A percentile compares a stretch with the other conserved stretches of the same genome.
phyloP scores from a whole-genome alignment of 2,797 vertebrate species.

The Onychomys leucogaster region DNA sequence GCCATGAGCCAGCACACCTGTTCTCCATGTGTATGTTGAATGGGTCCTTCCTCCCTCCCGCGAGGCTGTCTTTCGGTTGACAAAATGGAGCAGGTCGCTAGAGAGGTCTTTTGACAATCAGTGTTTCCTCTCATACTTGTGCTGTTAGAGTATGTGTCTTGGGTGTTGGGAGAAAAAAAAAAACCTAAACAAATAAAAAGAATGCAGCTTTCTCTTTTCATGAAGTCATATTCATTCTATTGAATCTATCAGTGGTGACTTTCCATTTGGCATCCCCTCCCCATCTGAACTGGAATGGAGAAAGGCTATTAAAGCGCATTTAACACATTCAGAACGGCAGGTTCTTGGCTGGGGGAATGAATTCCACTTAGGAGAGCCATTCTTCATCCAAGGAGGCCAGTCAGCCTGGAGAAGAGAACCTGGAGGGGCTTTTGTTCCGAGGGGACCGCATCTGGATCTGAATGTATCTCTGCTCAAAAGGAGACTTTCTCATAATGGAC shows the following conservation, averaged over 20 bases:
- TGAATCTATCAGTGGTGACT: constrained; percentile 8
- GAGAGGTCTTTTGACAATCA: neutral
- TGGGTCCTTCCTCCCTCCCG: neutral
- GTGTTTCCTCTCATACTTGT: neutral
- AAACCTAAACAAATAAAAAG: constrained; percentile 20
- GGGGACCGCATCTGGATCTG: constrained; percentile 63
- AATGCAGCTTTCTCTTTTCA: constrained; percentile 13
- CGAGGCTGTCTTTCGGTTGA: neutral
- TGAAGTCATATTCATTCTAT: neutral
- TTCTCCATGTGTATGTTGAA: neutral
- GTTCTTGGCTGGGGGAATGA: constrained; percentile 44
- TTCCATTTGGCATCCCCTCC: neutral
- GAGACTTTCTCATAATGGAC: constrained; percentile 61
- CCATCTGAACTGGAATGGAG: constrained; percentile 17
- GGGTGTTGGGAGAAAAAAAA: constrained; percentile 15
- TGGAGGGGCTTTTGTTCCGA: constrained; percentile 63
- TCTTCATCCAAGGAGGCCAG: constrained; percentile 47
- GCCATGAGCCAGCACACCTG: neutral
- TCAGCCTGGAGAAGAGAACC: constrained; percentile 32
- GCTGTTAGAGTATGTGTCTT: constrained; percentile 2
- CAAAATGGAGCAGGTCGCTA: neutral
- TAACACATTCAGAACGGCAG: constrained; percentile 58
- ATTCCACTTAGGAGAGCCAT: constrained; percentile 37
- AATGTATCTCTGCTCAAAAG: constrained; percentile 58
- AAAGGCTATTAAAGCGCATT: constrained; percentile 39